Evolutionary conservation across 2,797 vertebrate species (phyloP).

Genomic region (Urosaurus nigricauda): DNA sequence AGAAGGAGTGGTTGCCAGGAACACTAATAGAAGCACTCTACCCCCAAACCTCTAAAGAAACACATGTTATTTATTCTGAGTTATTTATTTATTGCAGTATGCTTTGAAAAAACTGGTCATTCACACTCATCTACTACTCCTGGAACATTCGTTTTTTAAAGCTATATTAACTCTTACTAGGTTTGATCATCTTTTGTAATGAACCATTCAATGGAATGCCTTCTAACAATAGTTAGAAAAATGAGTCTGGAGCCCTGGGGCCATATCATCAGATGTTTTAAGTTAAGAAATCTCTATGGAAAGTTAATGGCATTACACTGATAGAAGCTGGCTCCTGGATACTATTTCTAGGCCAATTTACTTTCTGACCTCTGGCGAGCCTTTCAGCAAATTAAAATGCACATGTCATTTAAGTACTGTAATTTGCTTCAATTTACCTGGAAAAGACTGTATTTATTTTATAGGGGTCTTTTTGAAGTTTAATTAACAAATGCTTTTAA

Average conservation of each 20-base stretch:
- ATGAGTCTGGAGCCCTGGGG: conserved; percentile 18
- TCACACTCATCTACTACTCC: not conserved
- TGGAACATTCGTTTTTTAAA: not conserved
- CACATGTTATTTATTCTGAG: not conserved
- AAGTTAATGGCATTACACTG: not conserved
- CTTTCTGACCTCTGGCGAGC: conserved; percentile 1
- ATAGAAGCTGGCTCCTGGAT: conserved; percentile 34
- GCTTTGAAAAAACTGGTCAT: conserved; percentile 8
- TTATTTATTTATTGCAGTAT: not conserved
- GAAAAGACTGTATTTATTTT: conserved; percentile 38
- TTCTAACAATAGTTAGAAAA: conserved; percentile 19
- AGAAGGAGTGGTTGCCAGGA: not conserved
- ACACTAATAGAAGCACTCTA: not conserved
- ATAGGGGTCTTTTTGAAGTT: conserved; percentile 33
- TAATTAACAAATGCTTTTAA: conserved; percentile 45
- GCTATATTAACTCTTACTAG: conserved; percentile 11
- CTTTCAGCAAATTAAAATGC: conserved; percentile 48
- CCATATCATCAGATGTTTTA: conserved; percentile 7
- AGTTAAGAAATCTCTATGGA: conserved; percentile 29
- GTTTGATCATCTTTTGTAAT: conserved; percentile 20
- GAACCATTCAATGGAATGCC: conserved; percentile 6
- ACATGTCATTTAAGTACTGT: conserved; percentile 29
- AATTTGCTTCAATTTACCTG: conserved; percentile 36
- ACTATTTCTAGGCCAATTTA: conserved; percentile 36
- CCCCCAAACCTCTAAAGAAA: not conserved